Percentiles rank a stretch among this genome's conserved stretches.
These are phyloP conservation scores for Zosterops lateralis DNA, from an alignment of 2,113 vertebrate species.

Conservation along the genomic window DNA sequence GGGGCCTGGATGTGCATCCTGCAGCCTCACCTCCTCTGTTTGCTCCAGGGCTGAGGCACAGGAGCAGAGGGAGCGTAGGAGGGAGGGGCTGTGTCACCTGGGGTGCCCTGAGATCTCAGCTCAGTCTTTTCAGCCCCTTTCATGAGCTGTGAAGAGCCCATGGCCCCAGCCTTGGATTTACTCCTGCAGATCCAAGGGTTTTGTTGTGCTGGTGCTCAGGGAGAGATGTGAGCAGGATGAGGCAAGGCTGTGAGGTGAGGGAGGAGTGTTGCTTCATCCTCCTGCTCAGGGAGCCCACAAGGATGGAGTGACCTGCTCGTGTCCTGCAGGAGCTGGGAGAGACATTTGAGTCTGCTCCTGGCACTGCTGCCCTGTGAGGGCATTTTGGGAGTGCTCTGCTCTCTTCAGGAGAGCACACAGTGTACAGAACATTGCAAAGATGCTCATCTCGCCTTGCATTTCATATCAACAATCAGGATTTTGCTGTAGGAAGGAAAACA, in stretches of 20 bases:
- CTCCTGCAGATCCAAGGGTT: neutral
- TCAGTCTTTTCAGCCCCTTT: neutral
- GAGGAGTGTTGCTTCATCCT: neutral
- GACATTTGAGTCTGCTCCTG: neutral
- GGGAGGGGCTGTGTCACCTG: neutral
- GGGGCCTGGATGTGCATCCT: neutral
- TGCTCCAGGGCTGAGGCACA: neutral
- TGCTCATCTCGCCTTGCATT: neutral
- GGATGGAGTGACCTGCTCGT: neutral
- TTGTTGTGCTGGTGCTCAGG: accelerated
- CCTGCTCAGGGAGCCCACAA: accelerated
- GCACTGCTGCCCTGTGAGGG: neutral
- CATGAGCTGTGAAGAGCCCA: neutral
- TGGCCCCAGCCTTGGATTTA: neutral
- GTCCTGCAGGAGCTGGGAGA: neutral
- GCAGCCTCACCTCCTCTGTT: neutral
- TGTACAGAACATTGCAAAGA: neutral
- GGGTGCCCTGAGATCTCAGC: neutral
- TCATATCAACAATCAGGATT: neutral
- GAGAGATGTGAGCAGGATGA: neutral
- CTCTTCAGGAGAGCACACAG: neutral
- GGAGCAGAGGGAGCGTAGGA: neutral
- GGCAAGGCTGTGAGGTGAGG: neutral
- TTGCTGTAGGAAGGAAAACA: neutral
- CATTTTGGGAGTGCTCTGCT: neutral